Base-by-base conservation (phyloP, 2,113 vertebrate genomes). In the Emydura subglobosa region DNA sequence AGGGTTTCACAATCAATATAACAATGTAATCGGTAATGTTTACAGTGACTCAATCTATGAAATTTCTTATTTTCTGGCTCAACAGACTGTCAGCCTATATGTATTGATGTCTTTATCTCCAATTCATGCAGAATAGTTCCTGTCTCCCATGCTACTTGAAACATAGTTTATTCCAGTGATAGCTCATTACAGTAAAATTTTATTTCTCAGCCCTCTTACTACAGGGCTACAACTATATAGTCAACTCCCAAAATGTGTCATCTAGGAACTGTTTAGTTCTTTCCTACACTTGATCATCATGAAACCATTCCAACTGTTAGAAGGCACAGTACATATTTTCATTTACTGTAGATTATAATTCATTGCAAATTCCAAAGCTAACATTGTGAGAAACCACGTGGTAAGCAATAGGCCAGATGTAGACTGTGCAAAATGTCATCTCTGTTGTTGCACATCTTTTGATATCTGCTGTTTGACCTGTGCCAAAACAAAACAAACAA, bases 361-460 rank as follows among this genome's bases (percentile, higher is more conserved):
- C 53, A 2, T 88, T 72, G 49, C 9, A 25, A 49, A 74, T 91
- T 91, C 85, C 83, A 86, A 86, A 57, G 84, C 74, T 61, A 1
- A 1, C 13, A 2, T 0, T n/a, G 47, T 87, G 74, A 55, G 27
- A 53, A 80, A 81, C 65, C 72, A 34, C 0, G 0, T 88, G 82
- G 55, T 87, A 88, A 93, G 90, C 68, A 42, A 2, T 78, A 39
- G 1, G 44, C 91, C 2, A 22, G 68, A 83, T 0, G 1, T 82
- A 89, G 87, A 92, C 93, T 93, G 93, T 34, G 0, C 83, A 6
- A 53, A 17, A 91, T 90, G 82, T 24, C 92, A 51, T 27, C 86
- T n/a, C 68, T 93, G 86, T 6, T 54, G 5, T 53, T 4, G 0
- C 34, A 0, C 57, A 0, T 59, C 44, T 4, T 81, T 86, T 16